Evolutionary conservation across 2,888 invertebrate species (phyloP), one percentile per base, ranked within the genome.

Genomic region (Mechanitis messenoides): DNA sequence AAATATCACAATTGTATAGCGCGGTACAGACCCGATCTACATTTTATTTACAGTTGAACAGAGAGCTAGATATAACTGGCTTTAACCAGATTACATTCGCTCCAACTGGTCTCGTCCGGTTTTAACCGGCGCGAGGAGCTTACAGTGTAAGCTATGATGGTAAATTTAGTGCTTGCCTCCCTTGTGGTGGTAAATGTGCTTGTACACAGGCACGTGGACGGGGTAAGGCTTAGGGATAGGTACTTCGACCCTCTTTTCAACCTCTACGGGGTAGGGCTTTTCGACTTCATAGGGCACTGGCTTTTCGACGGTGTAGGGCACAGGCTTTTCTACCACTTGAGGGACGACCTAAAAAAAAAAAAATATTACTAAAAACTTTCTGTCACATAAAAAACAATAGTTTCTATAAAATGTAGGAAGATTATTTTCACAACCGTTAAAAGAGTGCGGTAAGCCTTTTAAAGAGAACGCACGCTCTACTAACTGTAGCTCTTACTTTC

Each of bases 201-300:
- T 94, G 87, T 94, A 94, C 28, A 94, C 93, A 53, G 94, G 94
- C 11, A 93, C 92, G 70, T 94, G 94, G 71, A 94, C 94, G 61
- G 94, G 93, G 83, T 94, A 94, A 5, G 94, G 94, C 76, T 93
- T 93, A 72, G 93, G 92, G 71, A 93, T 91, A 12, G 93, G 92
- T 54, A 94, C 92, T 77, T 93, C 93, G 56, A 94, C 93, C 76
- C 92, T 94, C 85, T 94, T 95, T 68, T 94, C 92, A 38, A 95
- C 93, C 80, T 93, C 93, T 4, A 95, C 93, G 71, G 94, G 94
- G 91, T 94, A 94, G 4, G 94, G 95, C 75, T 92, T 94, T 75
- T 94, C 93, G 2, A 95, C 92, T 70, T 93, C 93, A 72, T 94
- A 93, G 31, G 93, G 93, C 33, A 93, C 92, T 33, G 93, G 93